Percentiles rank a stretch among this genome's conserved stretches.
Conservation (phyloP, 2,888 invertebrate genomes). For the Dynastes grantii region DNA sequence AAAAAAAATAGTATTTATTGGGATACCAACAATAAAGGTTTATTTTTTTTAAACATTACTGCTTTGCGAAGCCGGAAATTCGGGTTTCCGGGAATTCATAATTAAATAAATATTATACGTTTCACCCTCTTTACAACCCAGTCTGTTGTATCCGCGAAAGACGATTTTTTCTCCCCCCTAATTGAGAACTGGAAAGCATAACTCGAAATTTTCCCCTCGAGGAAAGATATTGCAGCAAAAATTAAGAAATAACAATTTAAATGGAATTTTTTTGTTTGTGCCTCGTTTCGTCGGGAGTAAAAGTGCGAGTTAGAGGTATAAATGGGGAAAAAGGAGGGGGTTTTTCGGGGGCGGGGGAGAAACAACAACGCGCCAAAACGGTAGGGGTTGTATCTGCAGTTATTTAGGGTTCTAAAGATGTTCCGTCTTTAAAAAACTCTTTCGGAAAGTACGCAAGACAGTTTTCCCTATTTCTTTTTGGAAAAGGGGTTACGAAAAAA, state of each 20-base stretch:
- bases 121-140: not conserved
- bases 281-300: constrained; percentile 15
- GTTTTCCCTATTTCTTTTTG: constrained; percentile 36
- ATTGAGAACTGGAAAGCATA: constrained; percentile 10
- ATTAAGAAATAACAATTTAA: constrained; percentile 47
- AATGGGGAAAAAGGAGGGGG: not conserved
- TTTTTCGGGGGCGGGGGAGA: not conserved
- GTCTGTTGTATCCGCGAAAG: not conserved
- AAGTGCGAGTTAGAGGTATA: constrained; percentile 6
- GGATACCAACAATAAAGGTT: too few relatives aligned
- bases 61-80: too few relatives aligned
- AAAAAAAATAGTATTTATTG: too few relatives aligned
- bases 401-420: not conserved
- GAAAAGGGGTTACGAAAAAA: constrained; percentile 34
- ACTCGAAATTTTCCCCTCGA: not conserved
- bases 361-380: not conserved
- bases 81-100: too few relatives aligned
- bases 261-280: constrained; percentile 44
- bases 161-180: not conserved
- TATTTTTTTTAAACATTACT: too few relatives aligned
- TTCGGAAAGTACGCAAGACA: constrained; percentile 9
- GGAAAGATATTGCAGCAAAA: constrained; percentile 16
- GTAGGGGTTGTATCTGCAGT: not conserved
- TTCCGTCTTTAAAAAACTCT: constrained; percentile 25
- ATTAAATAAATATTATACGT: not conserved